These are phyloP conservation scores for Danaus melanippus DNA, from an alignment of 1,140 invertebrate genomes.

Conservation along the genomic window DNA sequence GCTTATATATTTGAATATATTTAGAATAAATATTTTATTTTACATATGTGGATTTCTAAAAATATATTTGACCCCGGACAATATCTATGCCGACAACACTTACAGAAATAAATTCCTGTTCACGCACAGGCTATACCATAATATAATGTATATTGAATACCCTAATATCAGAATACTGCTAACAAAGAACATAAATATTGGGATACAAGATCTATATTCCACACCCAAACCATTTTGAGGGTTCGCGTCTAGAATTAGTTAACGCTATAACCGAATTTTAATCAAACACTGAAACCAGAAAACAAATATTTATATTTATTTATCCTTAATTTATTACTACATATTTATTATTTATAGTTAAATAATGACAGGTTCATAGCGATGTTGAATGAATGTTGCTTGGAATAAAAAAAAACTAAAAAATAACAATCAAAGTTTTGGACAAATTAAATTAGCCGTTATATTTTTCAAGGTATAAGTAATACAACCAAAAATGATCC, in stretches of 20 bases:
- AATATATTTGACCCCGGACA: too few species aligned
- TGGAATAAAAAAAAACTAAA: too few species aligned
- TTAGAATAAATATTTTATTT: too few species aligned
- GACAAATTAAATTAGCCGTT: too few species aligned
- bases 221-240: slow-evolving; percentile 11
- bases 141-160: slow-evolving; percentile 11
- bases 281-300: slow-evolving; percentile 9
- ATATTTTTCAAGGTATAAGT: too few species aligned
- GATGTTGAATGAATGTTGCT: background rate
- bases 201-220: slow-evolving; percentile 12
- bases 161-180: slow-evolving; percentile 8
- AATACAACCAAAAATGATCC: too few species aligned
- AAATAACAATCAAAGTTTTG: too few species aligned
- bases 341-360: too few species aligned
- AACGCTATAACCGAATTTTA: slow-evolving; percentile 9
- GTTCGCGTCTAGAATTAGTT: slow-evolving; percentile 10
- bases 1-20: too few species aligned
- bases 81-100: too few species aligned
- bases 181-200: slow-evolving; percentile 20
- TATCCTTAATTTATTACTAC: background rate
- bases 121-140: background rate
- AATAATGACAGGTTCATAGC: slow-evolving; percentile 14
- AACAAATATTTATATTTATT: slow-evolving; percentile 9
- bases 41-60: too few species aligned
- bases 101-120: background rate